Percentiles rank a stretch among this genome's conserved stretches.
These are phyloP conservation scores for Gasterosteus aculeatus DNA, from an alignment of 2,113 vertebrate genomes.

Conservation along the genomic window DNA sequence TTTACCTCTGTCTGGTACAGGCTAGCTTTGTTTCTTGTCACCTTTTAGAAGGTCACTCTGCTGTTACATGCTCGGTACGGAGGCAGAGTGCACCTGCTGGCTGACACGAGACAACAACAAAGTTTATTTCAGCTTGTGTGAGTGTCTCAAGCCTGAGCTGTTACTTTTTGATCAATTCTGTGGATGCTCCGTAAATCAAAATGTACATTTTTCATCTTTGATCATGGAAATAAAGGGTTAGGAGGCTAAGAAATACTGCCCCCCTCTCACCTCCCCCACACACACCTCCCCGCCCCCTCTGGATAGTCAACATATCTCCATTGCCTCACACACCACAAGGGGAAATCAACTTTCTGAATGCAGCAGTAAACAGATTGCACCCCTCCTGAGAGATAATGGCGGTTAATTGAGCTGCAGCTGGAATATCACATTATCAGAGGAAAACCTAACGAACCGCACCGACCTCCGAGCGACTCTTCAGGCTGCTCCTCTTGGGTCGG, in stretches of 20 bases:
- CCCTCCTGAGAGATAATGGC: neutral
- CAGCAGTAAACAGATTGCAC: constrained; percentile 10
- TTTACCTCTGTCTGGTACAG: neutral
- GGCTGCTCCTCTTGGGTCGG: constrained; percentile 96
- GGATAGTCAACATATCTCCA: constrained; percentile 20
- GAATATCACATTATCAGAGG: neutral
- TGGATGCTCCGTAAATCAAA: neutral
- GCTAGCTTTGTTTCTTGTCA: constrained; percentile 38
- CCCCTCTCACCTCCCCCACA: neutral
- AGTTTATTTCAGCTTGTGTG: too few relatives aligned
- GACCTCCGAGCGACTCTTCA: constrained; percentile 96
- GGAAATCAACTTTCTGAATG: constrained; percentile 13
- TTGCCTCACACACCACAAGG: constrained; percentile 7
- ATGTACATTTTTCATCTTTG: neutral
- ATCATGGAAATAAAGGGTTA: neutral
- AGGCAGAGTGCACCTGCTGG: neutral
- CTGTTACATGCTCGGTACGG: constrained; percentile 4
- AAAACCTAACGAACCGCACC: constrained; percentile 42
- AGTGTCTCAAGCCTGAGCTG: neutral
- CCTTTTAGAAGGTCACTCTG: constrained; percentile 66
- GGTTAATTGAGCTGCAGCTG: constrained; percentile 3
- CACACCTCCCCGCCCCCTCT: neutral
- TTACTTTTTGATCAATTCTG: neutral
- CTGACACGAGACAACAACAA: constrained; percentile 8
- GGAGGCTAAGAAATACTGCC: neutral